Percentiles rank a stretch among this genome's conserved stretches.
Evolutionary conservation across 2,797 vertebrate genomes (phyloP).

Genomic region (Scomberomorus guttatus): DNA sequence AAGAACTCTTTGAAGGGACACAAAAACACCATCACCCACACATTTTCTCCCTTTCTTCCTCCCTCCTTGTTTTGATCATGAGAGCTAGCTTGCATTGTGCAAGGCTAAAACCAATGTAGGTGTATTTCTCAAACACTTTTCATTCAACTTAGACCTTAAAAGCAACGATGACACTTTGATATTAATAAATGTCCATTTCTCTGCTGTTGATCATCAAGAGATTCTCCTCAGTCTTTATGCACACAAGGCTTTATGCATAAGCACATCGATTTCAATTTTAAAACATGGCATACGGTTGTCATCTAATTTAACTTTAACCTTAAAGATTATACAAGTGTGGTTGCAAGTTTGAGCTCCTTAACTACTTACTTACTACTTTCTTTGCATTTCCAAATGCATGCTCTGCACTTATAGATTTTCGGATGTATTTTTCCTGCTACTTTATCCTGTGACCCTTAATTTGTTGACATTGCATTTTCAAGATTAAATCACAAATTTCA

Average conservation of each 20-base stretch:
- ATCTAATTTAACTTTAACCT: neutral
- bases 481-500: neutral
- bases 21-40: neutral
- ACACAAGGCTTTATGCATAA: neutral
- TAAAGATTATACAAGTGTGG: too few species aligned
- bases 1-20: conserved; percentile 21
- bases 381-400: neutral
- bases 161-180: neutral
- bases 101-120: neutral
- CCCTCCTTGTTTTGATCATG: conserved; percentile 26
- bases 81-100: neutral
- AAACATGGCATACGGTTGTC: neutral
- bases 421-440: neutral
- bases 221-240: neutral
- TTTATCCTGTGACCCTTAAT: neutral
- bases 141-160: neutral
- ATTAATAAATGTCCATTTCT: neutral
- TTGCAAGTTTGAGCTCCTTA: too few species aligned
- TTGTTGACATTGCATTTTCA: neutral
- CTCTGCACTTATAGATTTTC: neutral
- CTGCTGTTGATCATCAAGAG: too few species aligned
- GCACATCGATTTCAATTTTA: neutral
- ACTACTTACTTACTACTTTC: too few species aligned
- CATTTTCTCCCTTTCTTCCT: neutral
- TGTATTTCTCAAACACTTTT: neutral